Evolutionary conservation across 1,140 invertebrate species (phyloP).

Genomic region (Caligus rogercresseyi): DNA sequence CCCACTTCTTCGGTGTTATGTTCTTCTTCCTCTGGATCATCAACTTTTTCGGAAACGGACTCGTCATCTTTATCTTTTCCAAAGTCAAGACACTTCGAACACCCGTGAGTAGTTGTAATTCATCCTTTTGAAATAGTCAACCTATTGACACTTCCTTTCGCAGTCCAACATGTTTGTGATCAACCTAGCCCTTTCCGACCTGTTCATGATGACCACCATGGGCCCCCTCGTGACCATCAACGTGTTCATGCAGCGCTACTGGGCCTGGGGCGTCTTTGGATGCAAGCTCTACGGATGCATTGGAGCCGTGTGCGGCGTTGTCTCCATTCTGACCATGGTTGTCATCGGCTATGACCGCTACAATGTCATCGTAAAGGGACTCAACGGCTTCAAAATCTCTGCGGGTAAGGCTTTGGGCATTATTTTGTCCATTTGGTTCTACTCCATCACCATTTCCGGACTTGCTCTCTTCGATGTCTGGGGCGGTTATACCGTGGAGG

Average conservation of each 20-base stretch:
- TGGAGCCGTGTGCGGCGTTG: constrained; percentile 16
- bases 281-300: constrained; percentile 17
- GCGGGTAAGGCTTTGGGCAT: constrained; percentile 23
- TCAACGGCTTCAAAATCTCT: constrained; percentile 26
- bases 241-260: constrained; percentile 19
- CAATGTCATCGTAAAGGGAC: constrained; percentile 28
- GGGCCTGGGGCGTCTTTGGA: constrained; percentile 17
- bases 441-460: constrained; percentile 25
- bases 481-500: constrained; percentile 27
- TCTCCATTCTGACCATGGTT: constrained; percentile 20
- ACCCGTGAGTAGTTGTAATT: constrained; percentile 33
- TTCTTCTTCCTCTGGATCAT: constrained; percentile 53
- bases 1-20: constrained; percentile 52
- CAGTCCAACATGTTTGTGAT: constrained; percentile 53
- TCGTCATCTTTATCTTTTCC: constrained; percentile 67
- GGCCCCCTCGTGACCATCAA: constrained; percentile 56
- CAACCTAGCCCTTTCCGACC: constrained; percentile 68
- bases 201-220: constrained; percentile 43
- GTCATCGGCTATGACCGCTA: constrained; percentile 24
- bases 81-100: constrained; percentile 54
- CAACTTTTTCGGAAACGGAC: constrained; percentile 54
- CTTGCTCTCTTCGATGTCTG: constrained; percentile 26
- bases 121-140: not conserved
- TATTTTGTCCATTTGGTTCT: constrained; percentile 25
- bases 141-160: not conserved